Conservation (phyloP, 2,113 vertebrate species). For the Rallus limicola region DNA sequence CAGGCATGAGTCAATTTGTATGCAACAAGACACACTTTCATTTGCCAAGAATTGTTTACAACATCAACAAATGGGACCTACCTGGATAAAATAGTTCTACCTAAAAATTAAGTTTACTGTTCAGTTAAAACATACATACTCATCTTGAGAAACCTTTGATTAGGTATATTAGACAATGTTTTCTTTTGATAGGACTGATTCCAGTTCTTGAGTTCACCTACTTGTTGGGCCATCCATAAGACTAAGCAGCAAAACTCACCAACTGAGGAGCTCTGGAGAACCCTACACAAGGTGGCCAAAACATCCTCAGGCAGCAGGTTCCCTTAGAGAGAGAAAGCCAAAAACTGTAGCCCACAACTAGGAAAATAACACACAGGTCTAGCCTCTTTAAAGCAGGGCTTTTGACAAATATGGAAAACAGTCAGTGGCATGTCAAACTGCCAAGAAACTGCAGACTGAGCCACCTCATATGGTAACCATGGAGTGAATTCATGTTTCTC, state of each 20-base stretch:
- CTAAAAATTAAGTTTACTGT: background rate
- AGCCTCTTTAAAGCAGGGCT: background rate
- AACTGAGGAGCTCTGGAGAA: background rate
- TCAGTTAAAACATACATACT: background rate
- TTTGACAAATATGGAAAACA: background rate
- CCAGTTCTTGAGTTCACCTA: background rate
- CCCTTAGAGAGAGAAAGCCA: background rate
- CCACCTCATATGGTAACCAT: background rate
- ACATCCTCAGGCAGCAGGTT: background rate
- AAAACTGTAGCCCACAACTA: background rate
- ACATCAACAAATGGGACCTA: background rate
- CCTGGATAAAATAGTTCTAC: background rate
- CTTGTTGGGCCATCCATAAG: background rate
- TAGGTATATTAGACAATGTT: background rate
- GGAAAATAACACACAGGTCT: background rate
- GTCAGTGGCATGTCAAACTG: background rate
- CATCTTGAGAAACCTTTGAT: accelerated
- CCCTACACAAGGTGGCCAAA: background rate
- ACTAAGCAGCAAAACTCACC: background rate
- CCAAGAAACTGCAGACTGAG: background rate
- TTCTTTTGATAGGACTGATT: background rate
- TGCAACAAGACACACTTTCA: background rate
- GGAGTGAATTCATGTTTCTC: background rate
- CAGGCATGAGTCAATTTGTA: background rate
- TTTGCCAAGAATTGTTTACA: background rate